Conservation (phyloP, 2,113 vertebrate genomes). For the Lepus europaeus region DNA sequence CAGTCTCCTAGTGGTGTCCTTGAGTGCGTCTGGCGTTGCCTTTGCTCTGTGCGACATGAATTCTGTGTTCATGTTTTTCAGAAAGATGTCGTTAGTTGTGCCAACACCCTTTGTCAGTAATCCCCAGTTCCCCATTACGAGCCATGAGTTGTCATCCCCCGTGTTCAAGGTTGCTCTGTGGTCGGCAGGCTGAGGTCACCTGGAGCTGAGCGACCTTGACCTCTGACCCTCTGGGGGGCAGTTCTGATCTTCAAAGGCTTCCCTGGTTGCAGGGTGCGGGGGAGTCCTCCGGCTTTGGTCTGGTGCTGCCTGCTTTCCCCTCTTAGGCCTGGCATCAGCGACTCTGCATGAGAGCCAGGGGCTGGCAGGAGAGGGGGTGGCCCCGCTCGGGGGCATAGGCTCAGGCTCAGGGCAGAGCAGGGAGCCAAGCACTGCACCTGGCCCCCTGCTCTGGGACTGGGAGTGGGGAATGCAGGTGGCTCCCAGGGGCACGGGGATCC, state of each 20-base stretch:
- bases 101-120: not conserved
- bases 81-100: not conserved
- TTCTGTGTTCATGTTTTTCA: not conserved
- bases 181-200: not conserved
- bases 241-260: not conserved
- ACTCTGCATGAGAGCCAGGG: not conserved
- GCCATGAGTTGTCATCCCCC: not conserved
- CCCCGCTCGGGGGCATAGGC: not conserved
- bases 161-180: not conserved
- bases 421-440: not conserved
- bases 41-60: not conserved
- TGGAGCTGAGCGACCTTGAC: not conserved
- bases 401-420: not conserved
- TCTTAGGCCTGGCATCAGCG: not conserved
- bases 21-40: not conserved
- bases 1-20: too few species aligned
- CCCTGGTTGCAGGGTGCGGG: not conserved
- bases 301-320: not conserved
- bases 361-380: not conserved
- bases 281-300: not conserved
- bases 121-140: fast-evolving
- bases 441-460: not conserved
- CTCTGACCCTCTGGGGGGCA: not conserved
- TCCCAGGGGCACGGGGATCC: not conserved
- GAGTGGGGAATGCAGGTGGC: not conserved